Evolutionary conservation across 2,113 vertebrate genomes (phyloP).

Genomic region (Labeo catla): DNA sequence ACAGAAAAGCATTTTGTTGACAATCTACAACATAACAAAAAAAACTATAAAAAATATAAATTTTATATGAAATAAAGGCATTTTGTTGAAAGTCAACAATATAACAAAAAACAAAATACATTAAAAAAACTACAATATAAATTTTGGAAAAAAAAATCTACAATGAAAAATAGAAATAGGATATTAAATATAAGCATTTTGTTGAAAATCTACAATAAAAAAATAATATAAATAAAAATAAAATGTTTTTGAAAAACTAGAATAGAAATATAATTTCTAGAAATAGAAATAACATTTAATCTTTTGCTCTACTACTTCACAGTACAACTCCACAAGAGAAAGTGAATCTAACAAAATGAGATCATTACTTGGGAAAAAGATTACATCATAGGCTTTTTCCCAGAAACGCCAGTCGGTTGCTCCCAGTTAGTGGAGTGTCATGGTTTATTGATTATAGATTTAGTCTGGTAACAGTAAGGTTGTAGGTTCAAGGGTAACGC

Average conservation of each 20-base stretch:
- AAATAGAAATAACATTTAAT: neutral
- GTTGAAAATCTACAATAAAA: neutral
- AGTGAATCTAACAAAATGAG: neutral
- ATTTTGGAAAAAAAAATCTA: neutral
- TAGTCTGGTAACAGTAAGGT: neutral
- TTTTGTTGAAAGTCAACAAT: neutral
- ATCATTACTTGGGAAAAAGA: neutral
- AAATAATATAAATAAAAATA: neutral
- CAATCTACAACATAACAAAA: neutral
- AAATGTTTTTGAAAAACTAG: too few relatives aligned
- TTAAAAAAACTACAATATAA: neutral
- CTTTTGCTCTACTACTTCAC: neutral
- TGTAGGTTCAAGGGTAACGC: neutral
- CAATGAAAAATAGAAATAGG: neutral
- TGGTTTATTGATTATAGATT: conserved; percentile 22
- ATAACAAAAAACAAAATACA: neutral
- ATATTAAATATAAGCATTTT: neutral
- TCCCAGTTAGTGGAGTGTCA: neutral
- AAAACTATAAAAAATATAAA: too few relatives aligned
- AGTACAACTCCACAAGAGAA: neutral
- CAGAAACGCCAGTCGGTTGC: neutral
- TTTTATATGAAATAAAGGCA: too few relatives aligned
- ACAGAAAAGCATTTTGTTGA: too few relatives aligned
- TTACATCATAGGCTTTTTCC: neutral
- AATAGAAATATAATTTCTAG: neutral